A percentile compares a stretch with the other conserved stretches of the same genome.
phyloP scores from a whole-genome alignment of 2,113 vertebrate genomes.

The Varanus komodoensis region DNA sequence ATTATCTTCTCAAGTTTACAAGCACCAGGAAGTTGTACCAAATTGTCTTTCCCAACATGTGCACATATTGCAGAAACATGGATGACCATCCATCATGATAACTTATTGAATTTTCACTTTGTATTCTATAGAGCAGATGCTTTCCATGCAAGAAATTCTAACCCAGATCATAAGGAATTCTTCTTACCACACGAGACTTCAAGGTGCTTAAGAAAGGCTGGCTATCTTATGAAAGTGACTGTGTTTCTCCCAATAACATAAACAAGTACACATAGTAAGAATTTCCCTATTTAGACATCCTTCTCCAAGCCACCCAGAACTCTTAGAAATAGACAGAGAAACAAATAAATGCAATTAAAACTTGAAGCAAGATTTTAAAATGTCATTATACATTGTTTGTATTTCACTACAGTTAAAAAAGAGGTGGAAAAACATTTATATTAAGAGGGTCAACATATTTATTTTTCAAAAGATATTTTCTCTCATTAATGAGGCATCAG shows the following conservation, averaged over 20 bases:
- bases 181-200: neutral
- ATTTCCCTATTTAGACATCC: neutral
- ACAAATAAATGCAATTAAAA: neutral
- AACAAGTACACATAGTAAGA: neutral
- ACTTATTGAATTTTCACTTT: neutral
- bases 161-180: neutral
- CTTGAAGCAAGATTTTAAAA: neutral
- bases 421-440: neutral
- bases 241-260: neutral
- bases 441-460: neutral
- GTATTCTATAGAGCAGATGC: neutral
- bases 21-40: neutral
- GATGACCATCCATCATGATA: no score
- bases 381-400: neutral
- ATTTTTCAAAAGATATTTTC: neutral
- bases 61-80: neutral
- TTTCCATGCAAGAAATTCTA: neutral
- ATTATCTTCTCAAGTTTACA: neutral
- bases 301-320: neutral
- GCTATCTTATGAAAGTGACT: neutral
- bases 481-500: constrained; percentile 18
- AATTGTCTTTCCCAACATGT: neutral
- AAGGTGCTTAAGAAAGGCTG: neutral
- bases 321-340: neutral
- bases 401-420: constrained; percentile 7